Percentiles rank a stretch among this genome's conserved stretches.
Evolutionary conservation across 2,888 invertebrate species (phyloP).

Genomic region (Mythimna pallens): DNA sequence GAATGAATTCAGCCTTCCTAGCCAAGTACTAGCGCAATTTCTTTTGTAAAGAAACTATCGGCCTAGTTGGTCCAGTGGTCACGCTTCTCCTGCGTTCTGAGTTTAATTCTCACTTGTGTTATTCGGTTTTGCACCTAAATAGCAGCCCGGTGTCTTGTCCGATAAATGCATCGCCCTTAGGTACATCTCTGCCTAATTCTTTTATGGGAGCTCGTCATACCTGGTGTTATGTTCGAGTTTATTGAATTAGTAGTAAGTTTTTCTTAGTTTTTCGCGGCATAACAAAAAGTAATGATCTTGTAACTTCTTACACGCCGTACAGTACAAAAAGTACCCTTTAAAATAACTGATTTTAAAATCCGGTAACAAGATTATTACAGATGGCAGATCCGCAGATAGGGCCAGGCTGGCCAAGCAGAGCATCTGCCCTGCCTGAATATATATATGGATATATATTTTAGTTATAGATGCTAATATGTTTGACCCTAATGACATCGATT

Average conservation of each 20-base stretch:
- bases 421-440: background rate
- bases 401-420: too few relatives aligned
- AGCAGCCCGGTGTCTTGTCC: too few relatives aligned
- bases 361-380: too few relatives aligned
- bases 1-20: constrained; percentile 49
- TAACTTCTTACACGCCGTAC: too few relatives aligned
- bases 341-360: background rate
- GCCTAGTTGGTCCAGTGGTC: background rate
- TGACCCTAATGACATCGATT: background rate
- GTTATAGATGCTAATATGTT: background rate
- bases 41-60: background rate
- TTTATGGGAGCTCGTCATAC: too few relatives aligned
- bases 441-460: too few relatives aligned
- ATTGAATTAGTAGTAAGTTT: background rate
- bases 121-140: too few relatives aligned
- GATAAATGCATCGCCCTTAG: too few relatives aligned
- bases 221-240: too few relatives aligned
- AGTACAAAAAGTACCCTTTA: too few relatives aligned
- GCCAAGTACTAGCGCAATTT: constrained; percentile 15
- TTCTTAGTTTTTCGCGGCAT: background rate
- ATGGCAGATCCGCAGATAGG: too few relatives aligned
- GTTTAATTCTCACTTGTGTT: background rate
- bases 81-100: background rate
- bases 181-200: too few relatives aligned
- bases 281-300: background rate